Evolutionary conservation across 2,888 invertebrate species (phyloP).

Genomic region (Bedellia somnulentella): DNA sequence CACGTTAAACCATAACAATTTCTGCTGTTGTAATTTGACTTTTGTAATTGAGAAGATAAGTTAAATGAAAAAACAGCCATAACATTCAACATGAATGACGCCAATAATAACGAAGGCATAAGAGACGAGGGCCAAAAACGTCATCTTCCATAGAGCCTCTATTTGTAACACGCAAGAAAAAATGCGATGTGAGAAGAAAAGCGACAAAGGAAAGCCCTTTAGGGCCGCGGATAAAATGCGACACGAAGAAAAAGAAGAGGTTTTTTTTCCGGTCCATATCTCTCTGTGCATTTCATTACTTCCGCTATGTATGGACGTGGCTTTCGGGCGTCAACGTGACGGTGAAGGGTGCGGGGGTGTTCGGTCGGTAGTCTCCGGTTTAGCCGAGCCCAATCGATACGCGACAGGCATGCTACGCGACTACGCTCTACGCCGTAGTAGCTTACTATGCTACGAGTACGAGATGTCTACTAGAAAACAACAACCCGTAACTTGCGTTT

Average conservation of each 20-base stretch:
- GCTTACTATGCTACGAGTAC: constrained; percentile 33
- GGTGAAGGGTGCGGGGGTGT: constrained; percentile 16
- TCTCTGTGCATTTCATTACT: constrained; percentile 58
- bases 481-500: too few species aligned
- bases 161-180: constrained; percentile 24
- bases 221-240: constrained; percentile 33
- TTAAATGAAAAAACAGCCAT: too few species aligned
- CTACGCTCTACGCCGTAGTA: constrained; percentile 21
- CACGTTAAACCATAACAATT: too few species aligned
- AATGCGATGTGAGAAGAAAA: constrained; percentile 35
- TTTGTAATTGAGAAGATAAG: too few species aligned
- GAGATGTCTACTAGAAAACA: too few species aligned
- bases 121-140: constrained; percentile 13
- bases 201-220: constrained; percentile 36
- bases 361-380: constrained; percentile 26
- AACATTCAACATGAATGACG: too few species aligned
- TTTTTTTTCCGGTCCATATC: constrained; percentile 59
- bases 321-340: constrained; percentile 15
- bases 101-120: too few species aligned
- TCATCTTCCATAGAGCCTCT: constrained; percentile 22
- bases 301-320: constrained; percentile 46
- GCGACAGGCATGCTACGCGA: constrained; percentile 25
- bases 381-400: constrained; percentile 46
- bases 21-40: too few species aligned
- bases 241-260: constrained; percentile 49